These are phyloP conservation scores for Pseudomyrmex sp. DNA, from an alignment of 1,140 invertebrate species.

Conservation along the genomic window DNA sequence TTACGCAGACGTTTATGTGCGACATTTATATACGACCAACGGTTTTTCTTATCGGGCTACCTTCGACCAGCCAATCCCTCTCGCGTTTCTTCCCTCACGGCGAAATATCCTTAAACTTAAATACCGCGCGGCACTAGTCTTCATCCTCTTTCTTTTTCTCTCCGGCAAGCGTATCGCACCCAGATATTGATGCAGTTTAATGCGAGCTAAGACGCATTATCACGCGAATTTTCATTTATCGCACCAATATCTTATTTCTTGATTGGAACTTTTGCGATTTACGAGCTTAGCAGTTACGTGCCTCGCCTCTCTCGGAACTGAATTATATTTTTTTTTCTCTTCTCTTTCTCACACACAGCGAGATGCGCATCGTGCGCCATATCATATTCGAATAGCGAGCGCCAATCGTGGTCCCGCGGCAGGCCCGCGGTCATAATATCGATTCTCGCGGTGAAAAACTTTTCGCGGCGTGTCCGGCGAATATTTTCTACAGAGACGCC, in stretches of 20 bases:
- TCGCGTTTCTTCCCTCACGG: no score
- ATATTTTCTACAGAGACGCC: slow-evolving; percentile 41
- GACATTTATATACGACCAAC: slow-evolving; percentile 40
- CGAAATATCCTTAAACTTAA: slow-evolving; percentile 5
- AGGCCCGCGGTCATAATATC: slow-evolving; percentile 28
- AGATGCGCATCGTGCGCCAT: slow-evolving; percentile 22
- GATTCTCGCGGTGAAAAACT: slow-evolving; percentile 43
- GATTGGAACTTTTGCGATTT: slow-evolving; percentile 49
- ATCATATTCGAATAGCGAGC: slow-evolving; percentile 48
- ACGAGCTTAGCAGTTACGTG: slow-evolving; percentile 47
- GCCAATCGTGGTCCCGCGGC: slow-evolving; percentile 26
- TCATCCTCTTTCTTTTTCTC: not conserved
- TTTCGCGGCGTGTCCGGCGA: slow-evolving; percentile 24
- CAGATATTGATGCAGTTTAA: not conserved
- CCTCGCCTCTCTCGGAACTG: slow-evolving; percentile 1
- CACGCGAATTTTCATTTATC: slow-evolving; percentile 48
- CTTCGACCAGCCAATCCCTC: not conserved
- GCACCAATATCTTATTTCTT: slow-evolving; percentile 46
- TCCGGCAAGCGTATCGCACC: no score
- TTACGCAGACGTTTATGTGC: slow-evolving; percentile 45
- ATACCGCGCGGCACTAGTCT: not conserved
- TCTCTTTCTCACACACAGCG: not conserved
- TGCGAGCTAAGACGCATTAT: slow-evolving; percentile 21
- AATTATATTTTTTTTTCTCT: slow-evolving; percentile 22
- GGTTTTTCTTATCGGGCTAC: slow-evolving; percentile 33